Evolutionary conservation across 2,888 invertebrate species (phyloP), one percentile per base, ranked within the genome.

Genomic region (Cryptus armator): DNA sequence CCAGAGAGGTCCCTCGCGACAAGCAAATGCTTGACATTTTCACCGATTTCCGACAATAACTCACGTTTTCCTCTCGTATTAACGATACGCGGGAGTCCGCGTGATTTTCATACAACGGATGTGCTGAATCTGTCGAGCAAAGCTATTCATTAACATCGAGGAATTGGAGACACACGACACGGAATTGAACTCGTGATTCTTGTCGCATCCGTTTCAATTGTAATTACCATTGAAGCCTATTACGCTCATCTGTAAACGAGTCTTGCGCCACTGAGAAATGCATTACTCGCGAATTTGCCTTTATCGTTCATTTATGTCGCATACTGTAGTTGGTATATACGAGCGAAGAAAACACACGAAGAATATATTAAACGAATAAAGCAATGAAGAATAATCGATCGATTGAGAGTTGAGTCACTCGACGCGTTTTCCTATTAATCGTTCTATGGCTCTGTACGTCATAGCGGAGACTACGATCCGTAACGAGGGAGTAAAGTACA

Each of bases 1-100:
- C 12, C 37, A 16, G 37, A 19, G 32, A 70, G 37, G 59, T 48
- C 46, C 68, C 32, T 37, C 37, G 67, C 44, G 32, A 46, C 79
- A 14, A 74, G 81, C 83, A 86, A 86, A 88, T 85, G 81, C 77
- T 86, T 87, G 77, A 83, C 71, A 84, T 87, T 89, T 88, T 86
- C 87, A 64, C 78, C 82, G 77, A 88, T 88, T 87, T 86, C 75
- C 75, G 71, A 83, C 78, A 86, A 84, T 81, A 86, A 72, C 72
- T 72, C 83, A 43, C 43, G 37, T 66, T 62, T 24, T 37, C n/a
- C 62, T 12, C 10, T 51, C 48, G 16, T 19, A 71, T 82, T 78
- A 77, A 77, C 19, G 64, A 16, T 10, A 43, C 59, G 29, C 48
- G 12, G 48, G 67, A 46, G 19, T 51, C 46, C 19, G 68, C 48